Evolutionary conservation across 2,113 vertebrate genomes (phyloP), one percentile per base, ranked within the genome.

Genomic region (Tragelaphus imberbis): DNA sequence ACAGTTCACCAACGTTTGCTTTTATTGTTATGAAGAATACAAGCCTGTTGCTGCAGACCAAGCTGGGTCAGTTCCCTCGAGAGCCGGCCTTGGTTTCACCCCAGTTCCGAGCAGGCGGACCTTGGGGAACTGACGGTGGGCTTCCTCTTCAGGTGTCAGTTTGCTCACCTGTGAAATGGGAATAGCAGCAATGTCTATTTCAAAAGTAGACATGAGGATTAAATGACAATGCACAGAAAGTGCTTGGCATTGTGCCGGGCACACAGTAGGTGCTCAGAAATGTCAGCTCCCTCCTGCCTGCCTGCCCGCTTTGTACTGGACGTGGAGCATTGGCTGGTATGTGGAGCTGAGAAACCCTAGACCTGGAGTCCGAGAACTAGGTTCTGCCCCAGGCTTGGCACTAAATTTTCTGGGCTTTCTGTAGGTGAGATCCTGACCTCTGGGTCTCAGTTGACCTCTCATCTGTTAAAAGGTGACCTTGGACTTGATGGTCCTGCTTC

Each of bases 271-370:
- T 85, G 44, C 44, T 91, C 51, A 33, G 61, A 44, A 53, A 53
- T 47, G n/a, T 30, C 3, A 2, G 4, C 11, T 49, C 9, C 75
- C 33, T 56, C 75, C 82, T 61, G 3, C 1, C 25, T 11, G 3
- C 23, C 5, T 49, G 6, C 7, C 9, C 0, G 2, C 25, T 27
- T n/a, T 21, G 63, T n/a, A 2, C 71, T 10, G 4, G 79, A 5
- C 2, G 0, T 6, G 44, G 25, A 77, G 13, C 27, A 68, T 58
- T 14, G 8, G 77, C n/a, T 12, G 2, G 15, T 59, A 30, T 55
- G 14, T 36, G 51, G 36, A 14, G 28, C 1, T 15, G 91, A 27
- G 55, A 88, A 51, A 30, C 59, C 44, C 21, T 51, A 21, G 59
- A 19, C 16, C 71, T 6, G 30, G 27, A 30, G 16, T 21, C 36